Conservation (phyloP, 30 jellyfish, hydroid and myxozoan species). For the Mastigias papua region DNA sequence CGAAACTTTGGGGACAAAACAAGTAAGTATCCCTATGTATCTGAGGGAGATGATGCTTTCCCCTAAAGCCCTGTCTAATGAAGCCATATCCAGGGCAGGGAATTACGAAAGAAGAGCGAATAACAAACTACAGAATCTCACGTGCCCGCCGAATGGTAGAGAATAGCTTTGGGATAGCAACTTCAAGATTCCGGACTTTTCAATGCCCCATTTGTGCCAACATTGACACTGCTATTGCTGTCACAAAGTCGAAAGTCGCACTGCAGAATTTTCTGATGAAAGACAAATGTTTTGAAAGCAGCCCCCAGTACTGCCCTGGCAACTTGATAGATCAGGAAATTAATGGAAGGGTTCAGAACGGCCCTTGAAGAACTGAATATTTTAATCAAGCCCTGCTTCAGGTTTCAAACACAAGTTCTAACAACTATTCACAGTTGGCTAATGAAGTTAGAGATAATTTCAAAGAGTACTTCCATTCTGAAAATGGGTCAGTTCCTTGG, state of each 20-base stretch:
- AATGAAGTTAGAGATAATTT: constrained; percentile 33
- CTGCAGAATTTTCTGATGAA: constrained; percentile 67
- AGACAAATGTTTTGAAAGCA: background rate
- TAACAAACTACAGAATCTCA: constrained; percentile 58
- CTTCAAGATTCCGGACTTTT: constrained; percentile 66
- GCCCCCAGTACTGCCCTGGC: constrained; percentile 30
- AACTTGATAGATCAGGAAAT: constrained; percentile 10
- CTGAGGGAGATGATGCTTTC: constrained; percentile 79
- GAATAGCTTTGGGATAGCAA: constrained; percentile 71
- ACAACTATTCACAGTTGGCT: constrained; percentile 31
- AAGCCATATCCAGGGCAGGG: constrained; percentile 70
- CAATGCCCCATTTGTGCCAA: constrained; percentile 71
- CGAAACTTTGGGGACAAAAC: constrained; percentile 20
- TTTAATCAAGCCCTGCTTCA: background rate
- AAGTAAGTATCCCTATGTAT: constrained; percentile 54
- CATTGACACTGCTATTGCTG: constrained; percentile 20
- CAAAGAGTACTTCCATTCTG: constrained; percentile 30
- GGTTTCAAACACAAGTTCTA: background rate
- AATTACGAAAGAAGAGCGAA: constrained; percentile 25
- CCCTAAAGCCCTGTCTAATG: constrained; percentile 52
- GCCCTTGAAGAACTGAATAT: constrained; percentile 4
- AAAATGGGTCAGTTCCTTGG: constrained; percentile 51
- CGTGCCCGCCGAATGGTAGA: constrained; percentile 68
- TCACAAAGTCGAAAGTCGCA: constrained; percentile 72
- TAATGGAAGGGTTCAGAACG: background rate